These are phyloP conservation scores for Urocolius indicus DNA, from an alignment of 2,113 vertebrate genomes.

Conservation along the genomic window DNA sequence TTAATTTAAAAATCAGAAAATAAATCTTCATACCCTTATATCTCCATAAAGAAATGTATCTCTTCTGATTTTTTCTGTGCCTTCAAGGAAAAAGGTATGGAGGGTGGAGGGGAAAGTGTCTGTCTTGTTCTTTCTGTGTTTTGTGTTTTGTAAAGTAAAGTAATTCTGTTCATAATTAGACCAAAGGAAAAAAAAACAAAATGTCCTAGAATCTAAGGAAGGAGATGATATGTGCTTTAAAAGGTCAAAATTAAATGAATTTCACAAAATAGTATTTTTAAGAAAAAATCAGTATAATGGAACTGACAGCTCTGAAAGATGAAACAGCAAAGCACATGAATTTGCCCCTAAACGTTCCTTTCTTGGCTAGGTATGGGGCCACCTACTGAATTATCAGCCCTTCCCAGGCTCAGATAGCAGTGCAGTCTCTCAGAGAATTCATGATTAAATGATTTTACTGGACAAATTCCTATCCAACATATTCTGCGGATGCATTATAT, in stretches of 20 bases:
- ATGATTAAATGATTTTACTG: background rate
- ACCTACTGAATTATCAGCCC: background rate
- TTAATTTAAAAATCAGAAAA: background rate
- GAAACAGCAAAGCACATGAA: background rate
- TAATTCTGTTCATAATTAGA: background rate
- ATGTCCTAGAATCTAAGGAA: background rate
- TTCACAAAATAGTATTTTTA: background rate
- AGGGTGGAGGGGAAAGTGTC: accelerated
- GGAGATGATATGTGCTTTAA: background rate
- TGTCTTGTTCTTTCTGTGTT: background rate
- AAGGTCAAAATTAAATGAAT: background rate
- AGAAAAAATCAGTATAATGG: background rate
- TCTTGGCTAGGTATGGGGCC: background rate
- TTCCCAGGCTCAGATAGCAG: background rate
- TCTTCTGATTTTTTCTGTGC: background rate
- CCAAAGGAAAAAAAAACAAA: background rate
- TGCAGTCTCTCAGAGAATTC: background rate
- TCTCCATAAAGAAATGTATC: background rate
- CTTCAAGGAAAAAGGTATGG: background rate
- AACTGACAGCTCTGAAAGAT: background rate
- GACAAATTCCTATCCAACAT: background rate
- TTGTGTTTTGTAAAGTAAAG: background rate
- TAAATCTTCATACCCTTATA: background rate
- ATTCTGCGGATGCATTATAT: background rate
- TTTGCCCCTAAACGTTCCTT: background rate